phyloP scores from a whole-genome alignment of 2,888 invertebrate genomes.

The Helleia helle region DNA sequence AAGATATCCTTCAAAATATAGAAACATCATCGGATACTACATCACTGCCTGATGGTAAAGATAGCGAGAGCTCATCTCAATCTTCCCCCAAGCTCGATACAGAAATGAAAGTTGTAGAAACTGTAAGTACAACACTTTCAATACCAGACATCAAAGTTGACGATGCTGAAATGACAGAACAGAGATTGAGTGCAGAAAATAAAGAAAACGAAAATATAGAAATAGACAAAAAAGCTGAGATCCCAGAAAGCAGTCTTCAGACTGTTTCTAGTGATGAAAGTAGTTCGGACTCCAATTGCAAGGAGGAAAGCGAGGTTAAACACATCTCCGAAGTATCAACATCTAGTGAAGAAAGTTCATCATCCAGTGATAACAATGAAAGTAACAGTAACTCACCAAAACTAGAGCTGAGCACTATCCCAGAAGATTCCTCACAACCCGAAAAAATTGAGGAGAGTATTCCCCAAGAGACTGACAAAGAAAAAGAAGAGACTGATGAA shows the following conservation, averaged over 20 bases:
- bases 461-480: slow-evolving; percentile 22
- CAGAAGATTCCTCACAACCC: slow-evolving; percentile 25
- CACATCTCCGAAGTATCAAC: slow-evolving; percentile 48
- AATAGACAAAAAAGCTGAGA: slow-evolving; percentile 27
- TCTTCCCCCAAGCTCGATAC: slow-evolving; percentile 27
- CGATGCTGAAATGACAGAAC: slow-evolving; percentile 59
- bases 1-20: slow-evolving; percentile 15
- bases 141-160: slow-evolving; percentile 62
- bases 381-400: slow-evolving; percentile 63
- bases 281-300: slow-evolving; percentile 47
- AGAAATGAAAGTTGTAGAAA: slow-evolving; percentile 37
- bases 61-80: slow-evolving; percentile 24
- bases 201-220: slow-evolving; percentile 24
- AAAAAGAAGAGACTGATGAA: slow-evolving; percentile 23
- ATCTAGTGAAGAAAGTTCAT: slow-evolving; percentile 62
- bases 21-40: slow-evolving; percentile 22
- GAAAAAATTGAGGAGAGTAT: slow-evolving; percentile 21
- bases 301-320: slow-evolving; percentile 49
- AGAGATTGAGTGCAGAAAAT: slow-evolving; percentile 42
- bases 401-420: slow-evolving; percentile 36
- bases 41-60: slow-evolving; percentile 24
- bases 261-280: slow-evolving; percentile 35
- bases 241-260: slow-evolving; percentile 20
- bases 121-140: slow-evolving; percentile 25
- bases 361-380: slow-evolving; percentile 62